Conservation (phyloP, 2,888 invertebrate genomes). For the Crematogaster levior region DNA sequence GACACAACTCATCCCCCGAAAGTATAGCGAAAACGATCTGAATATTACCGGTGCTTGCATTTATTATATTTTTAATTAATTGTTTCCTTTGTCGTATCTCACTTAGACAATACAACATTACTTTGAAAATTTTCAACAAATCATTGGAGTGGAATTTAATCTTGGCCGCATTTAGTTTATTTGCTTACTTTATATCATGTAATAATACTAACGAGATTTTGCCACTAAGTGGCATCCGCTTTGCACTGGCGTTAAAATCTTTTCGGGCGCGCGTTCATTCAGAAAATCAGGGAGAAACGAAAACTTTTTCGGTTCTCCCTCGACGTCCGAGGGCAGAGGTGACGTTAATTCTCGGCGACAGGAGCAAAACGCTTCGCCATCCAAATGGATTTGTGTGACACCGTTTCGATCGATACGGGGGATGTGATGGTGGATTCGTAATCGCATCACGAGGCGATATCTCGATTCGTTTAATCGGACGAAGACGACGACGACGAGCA, state of each 20-base stretch:
- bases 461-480: conserved; percentile 61
- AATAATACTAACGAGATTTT: background rate
- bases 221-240: background rate
- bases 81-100: background rate
- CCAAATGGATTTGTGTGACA: conserved; percentile 44
- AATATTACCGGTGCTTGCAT: conserved; percentile 5
- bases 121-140: background rate
- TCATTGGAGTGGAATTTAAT: background rate
- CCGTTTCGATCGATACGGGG: conserved; percentile 57
- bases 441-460: conserved; percentile 53
- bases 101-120: background rate
- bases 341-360: conserved; percentile 58
- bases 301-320: conserved; percentile 19
- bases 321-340: conserved; percentile 1
- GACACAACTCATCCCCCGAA: conserved; percentile 30
- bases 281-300: conserved; percentile 31
- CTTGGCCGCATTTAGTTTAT: background rate
- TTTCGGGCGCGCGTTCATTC: background rate
- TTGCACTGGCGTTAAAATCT: conserved; percentile 17
- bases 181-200: background rate
- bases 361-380: conserved; percentile 52
- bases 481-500: conserved; percentile 30
- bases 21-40: background rate
- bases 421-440: conserved; percentile 34
- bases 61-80: background rate